Percentiles rank a stretch among this genome's conserved stretches.
These are phyloP conservation scores for Patiria miniata DNA, from an alignment of 35 echinoderm and acorn worm genomes.

Conservation along the genomic window DNA sequence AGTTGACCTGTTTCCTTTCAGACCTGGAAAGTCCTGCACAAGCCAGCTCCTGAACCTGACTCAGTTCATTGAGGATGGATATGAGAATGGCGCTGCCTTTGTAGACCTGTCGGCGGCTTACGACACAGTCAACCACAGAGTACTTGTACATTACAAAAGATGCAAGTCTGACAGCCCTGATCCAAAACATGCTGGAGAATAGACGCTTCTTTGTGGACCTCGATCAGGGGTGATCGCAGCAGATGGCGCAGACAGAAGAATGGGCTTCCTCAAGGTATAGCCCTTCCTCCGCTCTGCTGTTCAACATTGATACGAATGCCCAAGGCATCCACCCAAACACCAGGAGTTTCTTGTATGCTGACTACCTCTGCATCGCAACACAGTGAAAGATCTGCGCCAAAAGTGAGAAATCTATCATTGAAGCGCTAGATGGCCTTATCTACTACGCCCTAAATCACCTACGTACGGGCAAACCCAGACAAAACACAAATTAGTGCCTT, in stretches of 20 bases:
- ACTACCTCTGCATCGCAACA: background rate
- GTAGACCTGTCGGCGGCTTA: constrained; percentile 60
- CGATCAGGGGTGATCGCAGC: constrained; percentile 19
- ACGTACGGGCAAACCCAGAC: constrained; percentile 22
- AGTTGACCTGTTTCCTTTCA: too few relatives aligned
- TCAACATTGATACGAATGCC: constrained; percentile 27
- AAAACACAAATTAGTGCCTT: constrained; percentile 34
- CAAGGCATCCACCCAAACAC: background rate
- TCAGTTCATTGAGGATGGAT: constrained; percentile 44
- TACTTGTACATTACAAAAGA: constrained; percentile 31
- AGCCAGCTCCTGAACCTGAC: too few relatives aligned
- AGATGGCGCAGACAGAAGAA: constrained; percentile 55
- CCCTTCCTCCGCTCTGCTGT: background rate
- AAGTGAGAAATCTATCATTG: background rate
- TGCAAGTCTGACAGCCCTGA: background rate
- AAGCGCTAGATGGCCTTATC: constrained; percentile 6
- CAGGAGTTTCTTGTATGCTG: constrained; percentile 33
- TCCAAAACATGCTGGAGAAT: constrained; percentile 16
- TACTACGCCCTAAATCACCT: constrained; percentile 37
- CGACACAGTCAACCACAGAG: constrained; percentile 54
- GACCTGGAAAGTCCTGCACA: constrained; percentile 29
- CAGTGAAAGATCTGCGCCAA: background rate
- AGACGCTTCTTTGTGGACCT: constrained; percentile 25
- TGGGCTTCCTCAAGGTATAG: constrained; percentile 50
- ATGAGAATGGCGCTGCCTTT: constrained; percentile 39